Evolutionary conservation across 2,888 invertebrate species (phyloP), one percentile per base, ranked within the genome.

Genomic region (Megalurothrips usitatus): DNA sequence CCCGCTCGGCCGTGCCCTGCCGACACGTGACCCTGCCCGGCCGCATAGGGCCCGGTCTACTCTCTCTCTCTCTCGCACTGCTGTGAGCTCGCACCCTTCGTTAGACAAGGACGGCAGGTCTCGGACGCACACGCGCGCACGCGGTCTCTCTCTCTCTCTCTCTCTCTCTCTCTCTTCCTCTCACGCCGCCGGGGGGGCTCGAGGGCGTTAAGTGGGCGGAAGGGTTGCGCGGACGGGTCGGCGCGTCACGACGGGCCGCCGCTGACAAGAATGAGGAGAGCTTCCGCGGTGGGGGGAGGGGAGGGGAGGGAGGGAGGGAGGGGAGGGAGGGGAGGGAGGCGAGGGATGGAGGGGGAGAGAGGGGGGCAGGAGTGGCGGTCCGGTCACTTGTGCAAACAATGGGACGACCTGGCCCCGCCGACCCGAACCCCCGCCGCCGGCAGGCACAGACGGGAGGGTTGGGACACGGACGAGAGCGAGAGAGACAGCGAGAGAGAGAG

Each of bases 231-330:
- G 34, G 34, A 43, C 34, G 34, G 34, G 34, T 43, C 34, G 34
- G 34, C n/a, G n/a, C n/a, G n/a, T 2, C 34, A 43, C 34, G 58
- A 58, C 58, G 58, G n/a, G 19, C n/a, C 19, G 68, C 26, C 68
- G 68, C 68, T 75, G 68, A 75, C 68, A 75, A 75, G 68, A 75
- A 75, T 75, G 68, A 75, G 68, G 26, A 75, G 68, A 75, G 68
- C 68, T 75, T 75, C 68, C 68, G 68, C 68, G 68, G 68, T 75
- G 11, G 26, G 23, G 9, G 23, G 68, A 68, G 68, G 68, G 68
- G 68, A 68, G 68, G n/a, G 52, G 68, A 23, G 68, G 23, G 68
- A 11, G 68, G 26, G 26, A 12, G 26, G 26, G 23, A 23, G 10
- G 26, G 68, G 26, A 26, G 58, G 14, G 58, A n/a, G 58, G 58